Evolutionary conservation across 2,888 invertebrate species (phyloP).

Genomic region (Macrophya alboannulata): DNA sequence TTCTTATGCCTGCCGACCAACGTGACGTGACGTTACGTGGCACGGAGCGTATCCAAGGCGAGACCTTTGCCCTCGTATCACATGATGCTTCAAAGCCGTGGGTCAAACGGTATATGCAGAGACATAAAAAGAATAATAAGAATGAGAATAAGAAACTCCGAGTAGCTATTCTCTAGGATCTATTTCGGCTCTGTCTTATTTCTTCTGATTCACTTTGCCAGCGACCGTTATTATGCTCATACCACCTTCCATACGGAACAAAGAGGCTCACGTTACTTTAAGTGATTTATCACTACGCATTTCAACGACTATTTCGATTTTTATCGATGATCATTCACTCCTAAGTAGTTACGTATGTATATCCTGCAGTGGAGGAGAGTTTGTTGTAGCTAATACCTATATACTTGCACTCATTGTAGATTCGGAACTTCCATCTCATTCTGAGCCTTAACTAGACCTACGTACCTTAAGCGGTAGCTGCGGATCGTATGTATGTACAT

Average conservation of each 20-base stretch:
- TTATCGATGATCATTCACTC: slow-evolving; percentile 9
- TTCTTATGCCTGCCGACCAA: neutral
- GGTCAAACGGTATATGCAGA: slow-evolving; percentile 14
- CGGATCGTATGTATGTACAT: slow-evolving; percentile 28
- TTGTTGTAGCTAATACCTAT: neutral
- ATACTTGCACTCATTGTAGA: neutral
- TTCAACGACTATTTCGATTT: neutral
- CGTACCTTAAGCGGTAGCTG: neutral
- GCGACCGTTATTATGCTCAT: slow-evolving; percentile 18
- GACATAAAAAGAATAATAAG: neutral
- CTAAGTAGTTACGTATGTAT: neutral
- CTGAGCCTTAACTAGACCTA: neutral
- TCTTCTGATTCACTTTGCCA: neutral
- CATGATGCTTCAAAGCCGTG: slow-evolving; percentile 21
- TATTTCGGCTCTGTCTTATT: neutral
- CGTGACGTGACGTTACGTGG: neutral
- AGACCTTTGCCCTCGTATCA: slow-evolving; percentile 29
- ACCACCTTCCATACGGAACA: neutral
- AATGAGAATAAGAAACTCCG: neutral
- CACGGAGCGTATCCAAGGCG: neutral
- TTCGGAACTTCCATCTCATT: slow-evolving; percentile 1
- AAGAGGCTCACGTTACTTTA: neutral
- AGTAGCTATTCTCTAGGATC: neutral
- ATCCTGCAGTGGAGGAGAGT: neutral
- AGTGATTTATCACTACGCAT: neutral